Conservation (phyloP, 2,113 vertebrate species). For the Regulus satrapa region DNA sequence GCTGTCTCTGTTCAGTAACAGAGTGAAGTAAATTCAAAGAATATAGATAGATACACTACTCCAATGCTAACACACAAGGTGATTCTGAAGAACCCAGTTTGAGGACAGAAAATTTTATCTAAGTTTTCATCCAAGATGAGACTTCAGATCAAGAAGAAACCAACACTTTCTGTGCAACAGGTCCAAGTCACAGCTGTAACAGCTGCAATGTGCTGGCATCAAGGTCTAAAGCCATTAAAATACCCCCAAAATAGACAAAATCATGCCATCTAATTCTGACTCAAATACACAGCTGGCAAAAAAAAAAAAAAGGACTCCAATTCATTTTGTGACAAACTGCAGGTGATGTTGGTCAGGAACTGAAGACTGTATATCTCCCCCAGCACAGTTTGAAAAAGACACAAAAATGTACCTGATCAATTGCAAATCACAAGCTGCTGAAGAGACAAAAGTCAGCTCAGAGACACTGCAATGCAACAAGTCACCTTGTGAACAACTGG, state of each 20-base stretch:
- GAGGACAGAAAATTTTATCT: background rate
- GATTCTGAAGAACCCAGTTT: background rate
- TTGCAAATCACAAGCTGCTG: background rate
- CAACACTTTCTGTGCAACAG: background rate
- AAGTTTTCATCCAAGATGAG: background rate
- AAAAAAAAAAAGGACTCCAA: background rate
- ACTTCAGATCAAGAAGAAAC: background rate
- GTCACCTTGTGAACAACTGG: conserved; percentile 36
- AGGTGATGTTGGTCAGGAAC: background rate
- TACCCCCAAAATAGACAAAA: background rate
- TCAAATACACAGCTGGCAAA: background rate
- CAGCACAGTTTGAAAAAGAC: background rate
- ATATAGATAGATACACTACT: background rate
- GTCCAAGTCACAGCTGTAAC: background rate
- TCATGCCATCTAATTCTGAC: background rate
- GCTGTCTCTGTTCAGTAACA: background rate
- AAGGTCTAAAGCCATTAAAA: background rate
- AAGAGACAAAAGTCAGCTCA: background rate
- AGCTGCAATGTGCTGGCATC: background rate
- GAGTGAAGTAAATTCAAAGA: background rate
- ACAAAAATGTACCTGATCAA: rapidly evolving
- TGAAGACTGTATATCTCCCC: background rate
- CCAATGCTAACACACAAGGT: background rate
- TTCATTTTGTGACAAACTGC: background rate
- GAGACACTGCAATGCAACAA: conserved; percentile 12